Base-by-base conservation (phyloP, 2,888 invertebrate genomes). In the Vandiemenella viatica region DNA sequence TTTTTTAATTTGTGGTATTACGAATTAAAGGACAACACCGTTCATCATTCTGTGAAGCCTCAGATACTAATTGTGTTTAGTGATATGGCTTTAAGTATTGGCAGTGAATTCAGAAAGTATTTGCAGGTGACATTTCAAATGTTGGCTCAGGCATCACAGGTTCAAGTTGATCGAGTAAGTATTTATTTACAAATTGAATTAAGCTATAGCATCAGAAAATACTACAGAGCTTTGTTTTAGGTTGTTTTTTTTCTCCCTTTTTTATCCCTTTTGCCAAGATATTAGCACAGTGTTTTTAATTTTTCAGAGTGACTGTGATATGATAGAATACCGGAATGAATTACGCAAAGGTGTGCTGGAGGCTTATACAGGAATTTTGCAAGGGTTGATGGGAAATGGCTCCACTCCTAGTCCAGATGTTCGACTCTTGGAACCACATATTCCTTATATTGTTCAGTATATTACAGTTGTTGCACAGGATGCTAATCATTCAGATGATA, bases 361-460 rank as follows among this genome's bases (percentile, higher is more conserved):
- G 63, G 96, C 97, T 0, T 99, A 96, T 68, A 95, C 97, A 2
- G 97, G 98, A 50, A 98, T 99, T 52, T 82, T 97, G 55, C 97
- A 98, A 67, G 95, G 93, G n/a, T 70, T 96, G 26, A 85, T 87
- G 61, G 90, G 88, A 3, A 77, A 84, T 41, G 79, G 75, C 1
- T 73, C 70, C 5, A 67, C 68, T 1, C 57, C 61, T 7, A 60
- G 63, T 47, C 74, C 77, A 5, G 73, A 79, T 54, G 80, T 92
- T 21, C 69, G 75, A 47, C 69, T 87, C 21, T 74, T 97, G 58
- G 87, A 91, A 67, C 80, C 83, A 2, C 90, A 91, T 69, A 83
- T 95, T 58, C 78, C 79, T 22, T 84, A 84, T 62, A 93, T 96
- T 61, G 80, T 93, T 58, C 79, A 80, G 62, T 95, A 96, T 67